Conservation (phyloP, 2,888 invertebrate genomes). For the Sabatieria punctata region DNA sequence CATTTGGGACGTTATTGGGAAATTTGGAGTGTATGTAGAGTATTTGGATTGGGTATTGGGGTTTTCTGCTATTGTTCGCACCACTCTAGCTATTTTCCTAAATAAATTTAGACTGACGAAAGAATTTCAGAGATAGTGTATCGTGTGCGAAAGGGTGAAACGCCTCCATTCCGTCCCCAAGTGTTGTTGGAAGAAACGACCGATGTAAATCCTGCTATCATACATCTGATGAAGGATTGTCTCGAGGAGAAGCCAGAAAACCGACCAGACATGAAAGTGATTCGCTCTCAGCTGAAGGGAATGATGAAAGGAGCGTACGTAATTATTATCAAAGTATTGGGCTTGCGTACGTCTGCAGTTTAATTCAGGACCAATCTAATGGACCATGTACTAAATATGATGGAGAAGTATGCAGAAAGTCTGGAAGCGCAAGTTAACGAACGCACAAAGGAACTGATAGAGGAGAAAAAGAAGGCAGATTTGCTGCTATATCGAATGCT, state of each 20-base stretch:
- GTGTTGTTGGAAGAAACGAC: not conserved
- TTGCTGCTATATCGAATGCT: constrained; percentile 7
- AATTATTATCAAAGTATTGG: no score
- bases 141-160: constrained; percentile 5
- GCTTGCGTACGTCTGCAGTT: no score
- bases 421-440: constrained; percentile 4
- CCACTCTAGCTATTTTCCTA: no score
- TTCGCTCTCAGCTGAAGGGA: constrained; percentile 1
- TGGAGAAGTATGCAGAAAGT: constrained; percentile 5
- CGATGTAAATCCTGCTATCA: no score
- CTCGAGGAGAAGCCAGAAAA: constrained; percentile 2
- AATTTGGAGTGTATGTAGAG: no score
- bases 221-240: no score
- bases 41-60: no score
- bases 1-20: no score
- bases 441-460: not conserved
- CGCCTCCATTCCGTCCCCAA: constrained; percentile 7
- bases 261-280: no score
- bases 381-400: constrained; percentile 8
- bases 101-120: no score
- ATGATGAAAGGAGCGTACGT: not conserved
- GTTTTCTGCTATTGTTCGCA: no score
- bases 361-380: constrained; percentile 3
- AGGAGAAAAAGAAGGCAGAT: constrained; percentile 7
- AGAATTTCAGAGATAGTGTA: no score